Percentiles rank a stretch among this genome's conserved stretches.
Conservation (phyloP, 92 coral and sea anemone species). For the Bergia sp. region DNA sequence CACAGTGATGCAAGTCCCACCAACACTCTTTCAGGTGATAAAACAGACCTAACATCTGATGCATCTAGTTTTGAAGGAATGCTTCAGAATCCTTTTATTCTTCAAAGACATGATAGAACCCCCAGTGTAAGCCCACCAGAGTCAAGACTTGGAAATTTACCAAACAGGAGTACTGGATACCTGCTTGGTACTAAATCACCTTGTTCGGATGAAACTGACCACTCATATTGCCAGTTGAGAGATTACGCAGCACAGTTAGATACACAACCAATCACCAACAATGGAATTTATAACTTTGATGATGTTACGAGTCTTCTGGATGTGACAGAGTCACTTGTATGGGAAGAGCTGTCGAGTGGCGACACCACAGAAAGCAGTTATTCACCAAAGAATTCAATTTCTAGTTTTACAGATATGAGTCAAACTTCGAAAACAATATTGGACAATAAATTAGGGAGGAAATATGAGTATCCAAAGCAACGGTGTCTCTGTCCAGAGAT, state of each 20-base stretch:
- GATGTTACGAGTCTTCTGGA: background rate
- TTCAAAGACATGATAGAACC: constrained; percentile 5
- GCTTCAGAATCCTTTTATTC: constrained; percentile 29
- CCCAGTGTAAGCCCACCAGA: constrained; percentile 31
- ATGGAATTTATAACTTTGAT: background rate
- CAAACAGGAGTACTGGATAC: background rate
- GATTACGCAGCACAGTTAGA: constrained; percentile 5
- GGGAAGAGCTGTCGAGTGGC: constrained; percentile 36
- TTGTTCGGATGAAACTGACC: constrained; percentile 2
- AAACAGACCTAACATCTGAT: background rate
- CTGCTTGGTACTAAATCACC: constrained; percentile 2
- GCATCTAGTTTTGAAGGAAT: background rate
- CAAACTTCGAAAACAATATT: background rate
- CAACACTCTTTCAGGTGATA: background rate
- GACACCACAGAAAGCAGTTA: constrained; percentile 36
- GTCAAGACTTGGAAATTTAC: constrained; percentile 26
- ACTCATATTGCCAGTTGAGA: constrained; percentile 39
- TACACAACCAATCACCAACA: background rate
- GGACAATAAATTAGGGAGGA: constrained; percentile 1
- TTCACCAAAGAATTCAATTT: constrained; percentile 13
- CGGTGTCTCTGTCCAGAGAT: constrained; percentile 25
- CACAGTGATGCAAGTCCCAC: background rate
- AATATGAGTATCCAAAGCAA: background rate
- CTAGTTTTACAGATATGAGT: constrained; percentile 25
- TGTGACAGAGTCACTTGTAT: constrained; percentile 29